A percentile compares a stretch with the other conserved stretches of the same genome.
These are phyloP conservation scores for Siderastrea radians DNA, from an alignment of 92 coral and sea anemone genomes.

Conservation along the genomic window DNA sequence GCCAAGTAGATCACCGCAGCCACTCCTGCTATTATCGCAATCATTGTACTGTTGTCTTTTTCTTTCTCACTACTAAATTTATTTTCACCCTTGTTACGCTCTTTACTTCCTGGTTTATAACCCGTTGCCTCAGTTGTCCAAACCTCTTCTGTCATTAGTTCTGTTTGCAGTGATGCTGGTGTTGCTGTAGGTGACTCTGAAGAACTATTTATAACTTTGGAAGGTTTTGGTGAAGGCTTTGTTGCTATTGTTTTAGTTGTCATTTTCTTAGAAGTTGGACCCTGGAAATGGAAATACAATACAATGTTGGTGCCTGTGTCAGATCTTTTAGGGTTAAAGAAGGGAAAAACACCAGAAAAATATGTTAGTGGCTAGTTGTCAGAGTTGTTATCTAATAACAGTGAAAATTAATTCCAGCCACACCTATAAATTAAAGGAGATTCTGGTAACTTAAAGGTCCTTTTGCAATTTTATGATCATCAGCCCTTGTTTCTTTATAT, in stretches of 20 bases:
- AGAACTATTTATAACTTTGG: neutral
- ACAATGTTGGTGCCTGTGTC: too few species aligned
- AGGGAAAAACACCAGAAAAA: too few species aligned
- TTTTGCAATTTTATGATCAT: too few species aligned
- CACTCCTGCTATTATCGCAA: neutral
- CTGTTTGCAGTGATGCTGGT: neutral
- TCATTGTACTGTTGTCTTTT: neutral
- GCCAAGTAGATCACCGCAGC: conserved; percentile 18
- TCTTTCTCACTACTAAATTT: neutral
- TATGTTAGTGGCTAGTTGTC: too few species aligned
- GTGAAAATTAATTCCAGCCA: too few species aligned
- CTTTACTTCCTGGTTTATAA: neutral
- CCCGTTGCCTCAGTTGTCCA: neutral
- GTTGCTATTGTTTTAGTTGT: neutral
- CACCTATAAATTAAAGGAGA: too few species aligned
- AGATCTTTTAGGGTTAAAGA: too few species aligned
- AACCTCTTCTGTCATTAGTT: neutral
- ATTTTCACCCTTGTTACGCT: neutral
- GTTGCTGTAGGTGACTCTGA: neutral
- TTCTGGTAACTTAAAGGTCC: too few species aligned
- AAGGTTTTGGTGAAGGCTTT: neutral
- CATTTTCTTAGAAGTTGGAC: neutral
- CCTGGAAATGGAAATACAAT: too few species aligned
- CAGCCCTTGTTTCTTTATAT: too few species aligned
- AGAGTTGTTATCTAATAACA: too few species aligned